Conservation (phyloP, 1,140 invertebrate species). For the Drosophila lowei region DNA sequence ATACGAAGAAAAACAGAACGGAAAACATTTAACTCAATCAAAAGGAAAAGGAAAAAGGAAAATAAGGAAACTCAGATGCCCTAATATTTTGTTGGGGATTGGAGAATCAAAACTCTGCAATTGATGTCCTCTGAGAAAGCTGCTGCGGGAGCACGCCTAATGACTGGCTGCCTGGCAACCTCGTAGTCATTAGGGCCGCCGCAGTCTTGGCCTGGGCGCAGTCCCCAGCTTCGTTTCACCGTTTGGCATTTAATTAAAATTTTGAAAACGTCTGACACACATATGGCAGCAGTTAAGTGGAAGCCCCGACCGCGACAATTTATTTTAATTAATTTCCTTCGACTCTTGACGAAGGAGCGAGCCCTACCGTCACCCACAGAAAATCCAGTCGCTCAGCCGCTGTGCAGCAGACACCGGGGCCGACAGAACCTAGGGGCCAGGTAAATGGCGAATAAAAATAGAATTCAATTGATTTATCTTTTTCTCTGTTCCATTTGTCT, state of each 20-base stretch:
- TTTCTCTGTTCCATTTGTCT: too few species aligned
- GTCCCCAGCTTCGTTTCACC: constrained; percentile 16
- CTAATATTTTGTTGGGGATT: too few species aligned
- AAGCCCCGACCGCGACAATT: constrained; percentile 26
- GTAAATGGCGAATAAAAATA: constrained; percentile 4
- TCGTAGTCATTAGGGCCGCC: constrained; percentile 34
- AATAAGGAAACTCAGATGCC: background rate
- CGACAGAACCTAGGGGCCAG: background rate
- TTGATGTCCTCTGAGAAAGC: constrained; percentile 12
- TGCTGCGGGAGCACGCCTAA: constrained; percentile 12
- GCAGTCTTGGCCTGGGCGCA: constrained; percentile 11
- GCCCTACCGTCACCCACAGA: constrained; percentile 19
- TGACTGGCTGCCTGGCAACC: constrained; percentile 35
- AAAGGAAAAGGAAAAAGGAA: background rate
- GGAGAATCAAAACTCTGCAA: constrained; percentile 3
- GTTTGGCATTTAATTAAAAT: constrained; percentile 47
- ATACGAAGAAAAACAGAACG: constrained; percentile 33
- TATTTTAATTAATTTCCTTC: constrained; percentile 58
- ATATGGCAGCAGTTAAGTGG: constrained; percentile 21
- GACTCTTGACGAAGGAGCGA: constrained; percentile 48
- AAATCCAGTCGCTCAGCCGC: constrained; percentile 4
- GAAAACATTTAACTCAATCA: constrained; percentile 28
- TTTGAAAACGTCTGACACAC: constrained; percentile 17
- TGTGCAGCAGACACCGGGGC: too few species aligned
- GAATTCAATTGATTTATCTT: background rate